These are phyloP conservation scores for Myrmecophaga tridactyla DNA, from an alignment of 2,113 vertebrate genomes.

Conservation along the genomic window DNA sequence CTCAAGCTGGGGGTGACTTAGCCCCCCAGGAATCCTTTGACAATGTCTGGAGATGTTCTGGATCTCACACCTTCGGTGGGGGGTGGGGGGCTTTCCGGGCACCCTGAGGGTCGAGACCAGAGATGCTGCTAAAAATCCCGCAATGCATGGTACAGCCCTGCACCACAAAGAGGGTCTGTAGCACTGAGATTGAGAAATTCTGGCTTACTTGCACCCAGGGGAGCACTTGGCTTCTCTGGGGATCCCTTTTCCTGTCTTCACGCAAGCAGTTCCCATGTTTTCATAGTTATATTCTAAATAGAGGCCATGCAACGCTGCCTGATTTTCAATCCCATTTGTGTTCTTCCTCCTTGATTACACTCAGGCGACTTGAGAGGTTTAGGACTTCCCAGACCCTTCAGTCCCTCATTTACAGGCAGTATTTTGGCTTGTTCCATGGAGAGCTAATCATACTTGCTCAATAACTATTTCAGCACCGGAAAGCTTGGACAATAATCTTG, in stretches of 20 bases:
- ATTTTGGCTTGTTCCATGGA: neutral
- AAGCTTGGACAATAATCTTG: neutral
- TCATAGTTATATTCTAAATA: neutral
- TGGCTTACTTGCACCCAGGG: neutral
- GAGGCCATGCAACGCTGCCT: neutral
- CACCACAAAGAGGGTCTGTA: neutral
- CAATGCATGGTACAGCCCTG: neutral
- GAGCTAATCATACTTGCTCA: neutral
- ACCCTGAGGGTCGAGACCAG: neutral
- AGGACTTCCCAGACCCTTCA: neutral
- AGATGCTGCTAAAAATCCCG: neutral
- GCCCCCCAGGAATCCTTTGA: neutral
- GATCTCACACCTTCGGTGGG: neutral
- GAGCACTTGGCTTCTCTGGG: neutral
- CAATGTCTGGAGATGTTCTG: slow-evolving; percentile 3
- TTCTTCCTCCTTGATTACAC: neutral
- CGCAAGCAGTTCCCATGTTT: neutral
- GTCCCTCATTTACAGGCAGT: neutral
- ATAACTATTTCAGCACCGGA: neutral
- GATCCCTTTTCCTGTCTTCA: neutral
- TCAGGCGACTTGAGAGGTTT: neutral
- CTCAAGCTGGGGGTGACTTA: neutral
- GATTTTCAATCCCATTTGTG: neutral
- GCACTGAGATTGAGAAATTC: neutral
- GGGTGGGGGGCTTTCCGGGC: neutral